Evolutionary conservation across 2,113 vertebrate genomes (phyloP), one percentile per base, ranked within the genome.

Genomic region (Spermophilus dauricus): DNA sequence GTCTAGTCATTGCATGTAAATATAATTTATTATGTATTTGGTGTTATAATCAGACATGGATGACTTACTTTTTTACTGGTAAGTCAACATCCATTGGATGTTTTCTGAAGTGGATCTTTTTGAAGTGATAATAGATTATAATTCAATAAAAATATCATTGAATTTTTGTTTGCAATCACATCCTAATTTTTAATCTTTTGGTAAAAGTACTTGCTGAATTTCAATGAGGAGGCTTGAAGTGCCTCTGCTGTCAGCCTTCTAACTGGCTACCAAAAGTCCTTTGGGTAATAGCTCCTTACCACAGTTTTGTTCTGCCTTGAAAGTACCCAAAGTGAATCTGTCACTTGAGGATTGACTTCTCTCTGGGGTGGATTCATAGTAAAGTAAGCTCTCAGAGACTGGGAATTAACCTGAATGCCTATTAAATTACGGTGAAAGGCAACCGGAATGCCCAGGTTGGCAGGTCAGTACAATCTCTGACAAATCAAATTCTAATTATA

Each of bases 11-110:
- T 99, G 98, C 99, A 99, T 99, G 99, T 99, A 99, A 99, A 99
- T 99, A 99, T 99, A 99, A 99, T 99, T 99, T 99, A 99, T 99
- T 99, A 98, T 98, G 98, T 98, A 97, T 97, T 98, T 95, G 98
- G 88, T 98, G 98, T 96, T 96, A 97, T 69, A 94, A 90, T 96
- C 97, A 97, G 97, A 97, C 92, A 93, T 88, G 78, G 94, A 95
- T 96, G 97, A 97, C 94, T 97, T 39, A 84, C 96, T 91, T 97
- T 98, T 98, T 98, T 97, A 87, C 78, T 96, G 86, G 95, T 97
- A 87, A 93, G 94, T 97, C 95, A 94, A 5, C 11, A 12, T 97
- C 93, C 94, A 75, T 61, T 96, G 96, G 91, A 96, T 98, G 89
- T 70, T 96, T 98, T 92, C 93, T 86, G 94, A 93, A 94, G 87